A percentile compares a stretch with the other conserved stretches of the same genome.
phyloP scores from a whole-genome alignment of 2,113 vertebrate genomes.

The Shinisaurus crocodilurus region DNA sequence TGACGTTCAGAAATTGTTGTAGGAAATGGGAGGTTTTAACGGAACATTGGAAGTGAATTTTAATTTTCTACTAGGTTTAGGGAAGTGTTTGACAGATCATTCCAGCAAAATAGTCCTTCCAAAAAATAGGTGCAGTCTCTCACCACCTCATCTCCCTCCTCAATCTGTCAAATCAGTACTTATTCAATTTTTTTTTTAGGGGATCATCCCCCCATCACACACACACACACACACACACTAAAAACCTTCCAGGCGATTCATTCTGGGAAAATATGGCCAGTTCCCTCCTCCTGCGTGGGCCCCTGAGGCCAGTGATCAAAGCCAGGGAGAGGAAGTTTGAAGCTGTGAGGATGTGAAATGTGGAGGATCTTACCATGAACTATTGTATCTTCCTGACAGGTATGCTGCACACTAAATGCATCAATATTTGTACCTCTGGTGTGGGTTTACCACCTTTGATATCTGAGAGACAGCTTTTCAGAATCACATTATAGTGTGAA shows the following conservation, averaged over 20 bases:
- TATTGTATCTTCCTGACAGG: conserved; percentile 23
- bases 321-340: conserved; percentile 27
- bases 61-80: conserved; percentile 22
- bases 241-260: conserved; percentile 46
- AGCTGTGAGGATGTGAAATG: background rate
- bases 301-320: conserved; percentile 35
- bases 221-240: background rate
- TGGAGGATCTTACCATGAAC: conserved; percentile 4
- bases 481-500: conserved; percentile 61
- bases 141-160: background rate
- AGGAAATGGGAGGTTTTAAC: background rate
- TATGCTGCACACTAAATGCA: background rate
- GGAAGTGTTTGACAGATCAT: conserved; percentile 16
- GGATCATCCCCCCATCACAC: background rate
- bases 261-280: conserved; percentile 40
- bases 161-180: conserved; percentile 43
- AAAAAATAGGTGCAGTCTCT: conserved; percentile 16
- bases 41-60: conserved; percentile 19
- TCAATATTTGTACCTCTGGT: conserved; percentile 14
- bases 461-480: conserved; percentile 56
- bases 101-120: conserved; percentile 40
- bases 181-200: conserved; percentile 32
- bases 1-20: background rate
- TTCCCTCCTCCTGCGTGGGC: background rate
- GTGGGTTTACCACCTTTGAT: conserved; percentile 33